Evolutionary conservation across 2,797 vertebrate genomes (phyloP), one percentile per base, ranked within the genome.

Genomic region (Bradypodion ventrale): DNA sequence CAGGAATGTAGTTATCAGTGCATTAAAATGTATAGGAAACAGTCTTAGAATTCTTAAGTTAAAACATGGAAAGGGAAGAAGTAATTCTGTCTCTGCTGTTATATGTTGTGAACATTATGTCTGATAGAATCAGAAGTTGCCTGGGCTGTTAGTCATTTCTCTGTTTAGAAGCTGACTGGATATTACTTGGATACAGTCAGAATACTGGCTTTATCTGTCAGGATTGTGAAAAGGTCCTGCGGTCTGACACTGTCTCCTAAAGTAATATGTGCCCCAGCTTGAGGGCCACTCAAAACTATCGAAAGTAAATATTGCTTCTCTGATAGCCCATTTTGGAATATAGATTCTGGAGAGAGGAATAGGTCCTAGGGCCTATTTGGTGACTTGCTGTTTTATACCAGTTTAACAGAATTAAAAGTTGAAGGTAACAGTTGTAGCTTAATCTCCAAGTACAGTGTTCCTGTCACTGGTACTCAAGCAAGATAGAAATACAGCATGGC

Each of bases 171-270:
- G 16, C 27, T 77, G 82, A 60, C 8, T 87, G 60, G 27, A 70
- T 75, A 80, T 8, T 32, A 75, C 46, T 80, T 84, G 16, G 35
- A 72, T 78, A 72, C 7, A 75, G 46, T 60, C 52, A 88, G 83
- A 79, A 91, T 25, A 60, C 86, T 75, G 59, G 62, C 44, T 81
- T 81, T 84, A 73, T 84, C 46, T 85, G 79, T 19, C 52, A 76
- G 63, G 62, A 56, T 80, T 75, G 29, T 80, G 46, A 73, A 59
- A 29, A 63, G 27, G 23, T 65, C 29, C n/a, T 69, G 16, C 69
- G 60, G 42, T 85, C 7, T 74, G 60, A 66, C 37, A 42, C 16
- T 74, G 29, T 65, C 21, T n/a, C n/a, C n/a, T 23, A 56, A 76
- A 83, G n/a, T 77, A 37, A 19, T 59, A 65, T 77, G 62, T 70